phyloP scores from a whole-genome alignment of 1,140 invertebrate species.

The Listronotus bonariensis region DNA sequence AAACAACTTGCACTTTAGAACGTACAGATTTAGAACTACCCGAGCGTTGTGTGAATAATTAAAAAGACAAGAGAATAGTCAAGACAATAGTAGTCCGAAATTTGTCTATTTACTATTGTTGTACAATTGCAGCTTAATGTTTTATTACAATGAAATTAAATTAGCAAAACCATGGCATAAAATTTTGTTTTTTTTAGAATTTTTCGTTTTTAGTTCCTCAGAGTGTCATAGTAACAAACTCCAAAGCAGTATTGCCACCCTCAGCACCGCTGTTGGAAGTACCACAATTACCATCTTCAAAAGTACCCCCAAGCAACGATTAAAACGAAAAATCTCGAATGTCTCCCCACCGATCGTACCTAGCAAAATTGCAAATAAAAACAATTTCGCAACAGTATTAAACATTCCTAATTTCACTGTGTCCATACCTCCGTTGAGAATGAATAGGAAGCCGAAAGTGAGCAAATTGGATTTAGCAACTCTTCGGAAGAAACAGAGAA shows the following conservation, averaged over 20 bases:
- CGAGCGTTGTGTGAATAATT: too few relatives aligned
- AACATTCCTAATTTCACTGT: constrained; percentile 46
- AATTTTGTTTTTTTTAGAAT: too few relatives aligned
- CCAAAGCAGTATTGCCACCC: background rate
- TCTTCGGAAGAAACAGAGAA: constrained; percentile 37
- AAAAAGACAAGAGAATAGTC: too few relatives aligned
- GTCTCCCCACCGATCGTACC: background rate
- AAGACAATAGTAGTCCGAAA: too few relatives aligned
- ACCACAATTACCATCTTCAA: constrained; percentile 11
- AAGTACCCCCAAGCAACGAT: constrained; percentile 38
- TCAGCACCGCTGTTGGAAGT: background rate
- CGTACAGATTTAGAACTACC: too few relatives aligned
- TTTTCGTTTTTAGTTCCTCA: background rate
- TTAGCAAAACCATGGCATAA: too few relatives aligned
- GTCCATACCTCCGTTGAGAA: constrained; percentile 37
- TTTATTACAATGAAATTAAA: too few relatives aligned
- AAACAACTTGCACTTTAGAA: too few relatives aligned
- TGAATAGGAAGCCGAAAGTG: constrained; percentile 44
- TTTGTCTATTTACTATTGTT: too few relatives aligned
- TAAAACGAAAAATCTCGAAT: background rate
- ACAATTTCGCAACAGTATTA: constrained; percentile 39
- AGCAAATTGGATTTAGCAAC: constrained; percentile 52
- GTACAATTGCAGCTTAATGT: too few relatives aligned
- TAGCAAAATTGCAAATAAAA: background rate
- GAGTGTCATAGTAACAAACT: constrained; percentile 3